Percentiles rank a stretch among this genome's conserved stretches.
These are phyloP conservation scores for Palythoa heliodiscus DNA, from an alignment of 92 coral and sea anemone genomes.

Conservation along the genomic window DNA sequence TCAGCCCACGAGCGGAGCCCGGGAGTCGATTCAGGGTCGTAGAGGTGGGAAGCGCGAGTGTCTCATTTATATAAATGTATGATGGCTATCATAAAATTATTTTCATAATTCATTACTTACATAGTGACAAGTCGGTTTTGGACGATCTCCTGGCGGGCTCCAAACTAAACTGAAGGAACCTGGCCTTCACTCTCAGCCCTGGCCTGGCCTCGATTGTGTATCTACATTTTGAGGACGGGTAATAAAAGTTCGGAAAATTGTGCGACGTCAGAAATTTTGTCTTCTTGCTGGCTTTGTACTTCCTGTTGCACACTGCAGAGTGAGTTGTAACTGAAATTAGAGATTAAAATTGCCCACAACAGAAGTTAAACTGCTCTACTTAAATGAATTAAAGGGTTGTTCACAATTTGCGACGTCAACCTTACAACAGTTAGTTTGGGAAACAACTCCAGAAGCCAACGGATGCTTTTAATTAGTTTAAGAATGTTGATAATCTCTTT, in stretches of 20 bases:
- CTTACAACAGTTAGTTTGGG: background rate
- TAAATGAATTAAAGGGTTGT: no score
- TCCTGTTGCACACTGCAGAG: constrained; percentile 71
- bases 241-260: constrained; percentile 58
- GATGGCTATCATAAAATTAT: no score
- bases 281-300: constrained; percentile 45
- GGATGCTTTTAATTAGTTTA: background rate
- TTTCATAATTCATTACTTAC: background rate
- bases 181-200: constrained; percentile 61
- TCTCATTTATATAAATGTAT: no score
- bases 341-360: no score
- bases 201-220: constrained; percentile 65
- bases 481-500: no score
- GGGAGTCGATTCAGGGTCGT: no score
- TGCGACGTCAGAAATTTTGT: constrained; percentile 66
- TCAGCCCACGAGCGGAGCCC: no score
- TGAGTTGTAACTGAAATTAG: background rate
- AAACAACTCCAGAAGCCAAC: background rate
- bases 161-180: constrained; percentile 57
- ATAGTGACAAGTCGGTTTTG: background rate
- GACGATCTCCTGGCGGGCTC: constrained; percentile 57
- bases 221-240: constrained; percentile 65
- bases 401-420: no score
- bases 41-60: no score
- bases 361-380: no score